Percentiles rank a stretch among this genome's conserved stretches.
phyloP scores from a whole-genome alignment of 2,113 vertebrate genomes.

The Lophochroa leadbeateri region DNA sequence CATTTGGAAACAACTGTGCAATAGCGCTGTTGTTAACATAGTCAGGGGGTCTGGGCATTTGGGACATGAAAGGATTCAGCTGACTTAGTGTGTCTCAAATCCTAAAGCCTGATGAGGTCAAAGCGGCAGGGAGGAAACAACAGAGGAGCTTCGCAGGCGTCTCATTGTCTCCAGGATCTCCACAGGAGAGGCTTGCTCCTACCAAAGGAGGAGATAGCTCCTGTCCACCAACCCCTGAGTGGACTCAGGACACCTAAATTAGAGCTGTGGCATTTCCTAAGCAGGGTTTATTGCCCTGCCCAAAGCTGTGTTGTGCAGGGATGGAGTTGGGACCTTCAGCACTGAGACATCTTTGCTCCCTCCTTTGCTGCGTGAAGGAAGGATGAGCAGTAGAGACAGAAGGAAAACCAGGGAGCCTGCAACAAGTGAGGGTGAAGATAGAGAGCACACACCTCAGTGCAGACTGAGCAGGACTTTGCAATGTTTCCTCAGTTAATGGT shows the following conservation, averaged over 20 bases:
- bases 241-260: neutral
- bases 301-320: neutral
- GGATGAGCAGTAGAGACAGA: fast-evolving
- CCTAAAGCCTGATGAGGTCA: neutral
- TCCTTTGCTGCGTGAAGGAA: neutral
- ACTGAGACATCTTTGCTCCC: neutral
- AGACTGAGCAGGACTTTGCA: neutral
- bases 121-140: neutral
- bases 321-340: neutral
- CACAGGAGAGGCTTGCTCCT: neutral
- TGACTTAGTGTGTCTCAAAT: neutral
- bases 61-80: constrained; percentile 25
- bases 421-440: fast-evolving
- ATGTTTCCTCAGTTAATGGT: neutral
- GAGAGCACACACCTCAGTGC: neutral
- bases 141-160: neutral
- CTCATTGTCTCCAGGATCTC: fast-evolving
- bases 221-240: fast-evolving
- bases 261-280: neutral
- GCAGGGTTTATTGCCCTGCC: neutral
- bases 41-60: fast-evolving
- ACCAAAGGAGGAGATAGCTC: neutral
- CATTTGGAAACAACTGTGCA: neutral
- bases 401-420: neutral
- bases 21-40: neutral